Evolutionary conservation across 2,888 invertebrate genomes (phyloP), one percentile per base, ranked within the genome.

Genomic region (Drosophila ezoana): DNA sequence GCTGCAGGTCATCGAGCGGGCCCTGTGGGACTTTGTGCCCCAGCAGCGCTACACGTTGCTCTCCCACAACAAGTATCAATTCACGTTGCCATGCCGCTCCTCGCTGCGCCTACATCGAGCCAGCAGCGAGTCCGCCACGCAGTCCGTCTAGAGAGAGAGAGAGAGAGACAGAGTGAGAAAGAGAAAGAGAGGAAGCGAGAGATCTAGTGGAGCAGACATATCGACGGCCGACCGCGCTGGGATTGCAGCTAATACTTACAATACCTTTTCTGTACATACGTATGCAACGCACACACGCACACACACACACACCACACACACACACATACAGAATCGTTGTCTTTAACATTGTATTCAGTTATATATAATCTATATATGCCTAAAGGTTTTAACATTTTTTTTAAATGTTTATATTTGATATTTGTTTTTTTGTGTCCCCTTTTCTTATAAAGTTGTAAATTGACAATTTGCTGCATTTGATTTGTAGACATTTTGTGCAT

Each of bases 1-100:
- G 2, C 91, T 95, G 72, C 94, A 93, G 80, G 93, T 94, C 18
- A 93, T 95, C 52, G 95, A 95, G 84, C 94, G 95, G 53, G 95
- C 95, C 9, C 93, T 95, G 14, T 94, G 93, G 74, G 93, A 93
- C 48, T 93, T 93, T 14, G 91, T 93, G 28, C 94, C 94, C 20
- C 93, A 93, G 75, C 94, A 94, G 72, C 89, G 91, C 53, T 92
- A 92, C 65, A 89, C 90, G 70, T 67, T 92, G 63, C 84, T 91
- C 61, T 91, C 90, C 78, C 89, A 90, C 73, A 90, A 88, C 71
- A 92, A 92, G 87, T 92, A 92, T 77, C 90, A 91, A 87, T 90
- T 92, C 79, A 90, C 90, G 89, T 90, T 92, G 90, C 92, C 92
- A 90, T 92, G 92, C 76, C 90, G 92, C 85, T 92, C 92, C 66